These are phyloP conservation scores for Heliconius ethilla DNA, from an alignment of 2,888 invertebrate species.

Conservation along the genomic window DNA sequence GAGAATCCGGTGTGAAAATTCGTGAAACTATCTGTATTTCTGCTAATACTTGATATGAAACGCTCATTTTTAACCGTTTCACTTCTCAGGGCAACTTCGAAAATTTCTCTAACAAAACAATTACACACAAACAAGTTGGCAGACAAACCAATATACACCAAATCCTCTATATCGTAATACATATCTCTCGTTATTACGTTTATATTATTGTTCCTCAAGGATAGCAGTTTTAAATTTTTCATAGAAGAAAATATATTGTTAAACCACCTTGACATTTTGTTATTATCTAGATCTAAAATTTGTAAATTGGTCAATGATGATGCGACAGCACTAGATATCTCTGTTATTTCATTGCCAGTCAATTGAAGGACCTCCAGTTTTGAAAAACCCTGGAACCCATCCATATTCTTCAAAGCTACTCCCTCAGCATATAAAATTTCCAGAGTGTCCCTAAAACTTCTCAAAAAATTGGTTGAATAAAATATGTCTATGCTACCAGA, in stretches of 20 bases:
- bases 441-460: slow-evolving; percentile 68
- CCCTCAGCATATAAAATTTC: slow-evolving; percentile 73
- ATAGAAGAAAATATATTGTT: slow-evolving; percentile 63
- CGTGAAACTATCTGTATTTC: not conserved
- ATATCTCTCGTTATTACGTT: slow-evolving; percentile 81
- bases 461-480: slow-evolving; percentile 58
- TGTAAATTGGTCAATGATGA: slow-evolving; percentile 64
- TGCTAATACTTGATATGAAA: slow-evolving; percentile 21
- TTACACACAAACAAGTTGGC: slow-evolving; percentile 83
- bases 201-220: slow-evolving; percentile 79
- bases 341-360: slow-evolving; percentile 74
- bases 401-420: slow-evolving; percentile 63
- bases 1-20: slow-evolving; percentile 55
- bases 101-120: slow-evolving; percentile 78
- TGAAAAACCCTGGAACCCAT: slow-evolving; percentile 62
- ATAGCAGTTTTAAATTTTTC: slow-evolving; percentile 65
- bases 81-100: slow-evolving; percentile 59
- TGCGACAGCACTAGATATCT: slow-evolving; percentile 57
- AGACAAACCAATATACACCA: slow-evolving; percentile 77
- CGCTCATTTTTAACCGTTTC: slow-evolving; percentile 32
- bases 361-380: slow-evolving; percentile 76
- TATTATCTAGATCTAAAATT: slow-evolving; percentile 77
- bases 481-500: slow-evolving; percentile 77
- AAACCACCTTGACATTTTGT: slow-evolving; percentile 82
- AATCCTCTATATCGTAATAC: slow-evolving; percentile 75